phyloP scores from a whole-genome alignment of 1,140 invertebrate species.

The Pseudachorutes palmiensis region DNA sequence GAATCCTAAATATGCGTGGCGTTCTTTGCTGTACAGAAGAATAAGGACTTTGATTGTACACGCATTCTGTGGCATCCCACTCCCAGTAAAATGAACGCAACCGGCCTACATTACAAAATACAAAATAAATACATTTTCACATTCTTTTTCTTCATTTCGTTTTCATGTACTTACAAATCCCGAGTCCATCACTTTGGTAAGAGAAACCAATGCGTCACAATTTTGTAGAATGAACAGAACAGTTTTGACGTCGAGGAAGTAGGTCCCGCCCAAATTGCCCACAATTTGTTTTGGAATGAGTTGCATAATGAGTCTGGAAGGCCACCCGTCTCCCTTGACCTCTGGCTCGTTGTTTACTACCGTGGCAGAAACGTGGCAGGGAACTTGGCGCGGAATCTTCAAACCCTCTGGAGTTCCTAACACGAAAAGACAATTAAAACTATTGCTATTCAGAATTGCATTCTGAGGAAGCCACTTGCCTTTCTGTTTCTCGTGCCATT shows the following conservation, averaged over 20 bases:
- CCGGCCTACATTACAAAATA: constrained; percentile 59
- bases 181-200: constrained; percentile 81
- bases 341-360: constrained; percentile 75
- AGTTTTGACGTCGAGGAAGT: constrained; percentile 78
- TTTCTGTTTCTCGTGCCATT: constrained; percentile 83
- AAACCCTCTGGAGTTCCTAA: constrained; percentile 43
- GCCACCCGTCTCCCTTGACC: constrained; percentile 86
- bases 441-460: background rate
- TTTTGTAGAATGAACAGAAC: constrained; percentile 67
- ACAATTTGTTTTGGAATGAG: constrained; percentile 84
- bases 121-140: constrained; percentile 15
- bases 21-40: constrained; percentile 79
- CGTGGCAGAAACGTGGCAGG: constrained; percentile 70
- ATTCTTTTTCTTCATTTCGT: background rate
- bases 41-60: constrained; percentile 90
- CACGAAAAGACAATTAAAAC: background rate
- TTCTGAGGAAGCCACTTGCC: background rate
- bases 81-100: constrained; percentile 76
- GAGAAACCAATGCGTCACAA: constrained; percentile 67
- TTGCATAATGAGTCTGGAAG: constrained; percentile 82
- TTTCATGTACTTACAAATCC: constrained; percentile 73
- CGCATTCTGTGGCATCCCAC: constrained; percentile 47
- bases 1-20: constrained; percentile 84
- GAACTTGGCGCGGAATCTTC: constrained; percentile 71
- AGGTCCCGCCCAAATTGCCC: constrained; percentile 73